Base-by-base conservation (phyloP, 2,797 vertebrate genomes). In the Anisognathus igniventris region DNA sequence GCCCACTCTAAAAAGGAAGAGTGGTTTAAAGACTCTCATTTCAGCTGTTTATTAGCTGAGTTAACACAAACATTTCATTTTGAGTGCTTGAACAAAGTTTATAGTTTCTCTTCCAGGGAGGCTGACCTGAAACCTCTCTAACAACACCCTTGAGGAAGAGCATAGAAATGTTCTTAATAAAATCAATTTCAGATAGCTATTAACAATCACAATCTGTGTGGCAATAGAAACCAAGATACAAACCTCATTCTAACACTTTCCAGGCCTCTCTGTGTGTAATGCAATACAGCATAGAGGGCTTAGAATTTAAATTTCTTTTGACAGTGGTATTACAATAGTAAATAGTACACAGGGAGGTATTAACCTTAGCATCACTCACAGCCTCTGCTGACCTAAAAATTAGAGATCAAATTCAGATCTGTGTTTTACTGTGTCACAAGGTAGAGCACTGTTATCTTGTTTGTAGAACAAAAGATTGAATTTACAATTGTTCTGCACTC, bases 31-130 rank as follows among this genome's bases (percentile, higher is more conserved):
- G 92, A 62, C 65, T 88, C 89, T 96, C 85, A n/a, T 66, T 91
- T 91, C 68, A 80, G 75, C 78, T 80, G 51, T 96, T 95, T 92
- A 90, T 94, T 92, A 96, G 78, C 66, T 87, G 87, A 92, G 86
- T 91, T 94, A 93, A 86, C 54, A 78, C 65, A 91, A 95, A 94
- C 68, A 90, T 83, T 94, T 95, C 47, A 80, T 89, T 94, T 85
- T 4, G 8, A 86, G 73, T n/a, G 6, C 75, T 86, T 81, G 68
- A 89, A 61, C 40, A 73, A 96, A 70, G 92, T 94, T 93, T 91
- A 95, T 84, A 51, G 62, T 70, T 94, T 93, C 66, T 39, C 30
- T 89, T 88, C 30, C 50, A 60, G 44, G 27, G 62, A 19, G 28
- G 27, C 68, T 94, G 89, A 93, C 85, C 87, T 83, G 87, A 91